Evolutionary conservation across 2,113 vertebrate species (phyloP).

Genomic region (Gallinago jamesoni): DNA sequence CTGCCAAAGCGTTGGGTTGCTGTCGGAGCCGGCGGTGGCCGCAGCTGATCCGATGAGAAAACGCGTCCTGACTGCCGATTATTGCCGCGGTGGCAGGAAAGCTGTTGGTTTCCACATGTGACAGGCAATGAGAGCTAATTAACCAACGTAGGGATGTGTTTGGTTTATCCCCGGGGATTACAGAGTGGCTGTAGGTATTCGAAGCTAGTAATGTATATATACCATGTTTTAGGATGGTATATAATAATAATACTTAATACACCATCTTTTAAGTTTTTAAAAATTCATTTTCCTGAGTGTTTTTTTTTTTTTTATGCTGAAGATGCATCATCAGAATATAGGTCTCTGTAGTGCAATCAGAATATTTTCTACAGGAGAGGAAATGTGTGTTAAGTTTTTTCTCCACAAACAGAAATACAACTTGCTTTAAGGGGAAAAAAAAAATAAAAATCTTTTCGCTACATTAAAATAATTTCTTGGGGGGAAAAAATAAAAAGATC

Average conservation of each 20-base stretch:
- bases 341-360: not conserved
- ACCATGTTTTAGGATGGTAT: not conserved
- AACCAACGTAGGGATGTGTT: not conserved
- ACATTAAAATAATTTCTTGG: not conserved
- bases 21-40: not conserved
- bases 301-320: not conserved
- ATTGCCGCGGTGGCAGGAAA: not conserved
- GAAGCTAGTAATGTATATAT: not conserved
- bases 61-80: not conserved
- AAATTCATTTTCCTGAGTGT: not conserved
- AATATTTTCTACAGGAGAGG: not conserved
- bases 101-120: not conserved
- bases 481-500: not conserved
- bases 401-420: not conserved
- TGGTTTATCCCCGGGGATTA: not conserved
- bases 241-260: not conserved
- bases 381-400: not conserved
- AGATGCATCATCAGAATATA: not conserved
- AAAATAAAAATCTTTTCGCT: not conserved
- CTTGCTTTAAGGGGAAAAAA: not conserved
- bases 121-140: not conserved
- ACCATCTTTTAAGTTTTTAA: not conserved
- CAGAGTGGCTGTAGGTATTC: not conserved
- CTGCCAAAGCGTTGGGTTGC: not conserved
- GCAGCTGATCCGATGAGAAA: slow-evolving; percentile 5